A percentile compares a stretch with the other conserved stretches of the same genome.
Conservation (phyloP, 1,140 invertebrate species). For the Leguminivora glycinivorella region DNA sequence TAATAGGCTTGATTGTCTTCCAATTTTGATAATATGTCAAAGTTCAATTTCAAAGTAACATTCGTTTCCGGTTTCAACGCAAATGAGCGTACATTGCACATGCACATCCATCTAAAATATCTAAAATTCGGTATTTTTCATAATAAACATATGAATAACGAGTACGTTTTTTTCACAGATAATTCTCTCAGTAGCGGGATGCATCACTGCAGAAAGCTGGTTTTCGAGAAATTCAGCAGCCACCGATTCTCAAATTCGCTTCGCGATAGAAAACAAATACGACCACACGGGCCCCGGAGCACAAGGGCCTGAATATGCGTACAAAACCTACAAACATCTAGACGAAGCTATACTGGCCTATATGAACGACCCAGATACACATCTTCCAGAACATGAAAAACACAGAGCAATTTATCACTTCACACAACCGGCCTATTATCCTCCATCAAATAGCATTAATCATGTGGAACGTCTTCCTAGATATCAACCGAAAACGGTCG, state of each 20-base stretch:
- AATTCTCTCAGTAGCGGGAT: constrained; percentile 15
- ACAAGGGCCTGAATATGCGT: constrained; percentile 56
- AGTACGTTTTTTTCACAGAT: constrained; percentile 27
- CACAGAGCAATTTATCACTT: constrained; percentile 41
- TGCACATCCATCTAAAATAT: too few species aligned
- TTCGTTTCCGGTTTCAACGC: too few species aligned
- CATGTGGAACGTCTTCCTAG: constrained; percentile 32
- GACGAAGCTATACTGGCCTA: constrained; percentile 64
- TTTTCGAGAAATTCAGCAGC: constrained; percentile 47
- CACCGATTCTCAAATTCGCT: constrained; percentile 61
- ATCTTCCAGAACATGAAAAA: constrained; percentile 56
- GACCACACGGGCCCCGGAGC: constrained; percentile 74
- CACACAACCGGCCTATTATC: constrained; percentile 29
- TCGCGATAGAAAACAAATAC: constrained; percentile 74
- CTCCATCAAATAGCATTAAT: constrained; percentile 21
- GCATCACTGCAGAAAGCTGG: background rate
- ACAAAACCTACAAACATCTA: constrained; percentile 60
- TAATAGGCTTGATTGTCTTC: too few species aligned
- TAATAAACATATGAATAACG: background rate
- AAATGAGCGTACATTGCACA: too few species aligned
- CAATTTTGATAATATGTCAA: too few species aligned
- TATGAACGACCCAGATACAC: constrained; percentile 63
- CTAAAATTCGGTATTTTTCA: too few species aligned
- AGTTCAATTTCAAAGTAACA: too few species aligned
- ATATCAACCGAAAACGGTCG: constrained; percentile 42